These are phyloP conservation scores for Equus przewalskii DNA, from an alignment of 2,113 vertebrate species.

Conservation along the genomic window DNA sequence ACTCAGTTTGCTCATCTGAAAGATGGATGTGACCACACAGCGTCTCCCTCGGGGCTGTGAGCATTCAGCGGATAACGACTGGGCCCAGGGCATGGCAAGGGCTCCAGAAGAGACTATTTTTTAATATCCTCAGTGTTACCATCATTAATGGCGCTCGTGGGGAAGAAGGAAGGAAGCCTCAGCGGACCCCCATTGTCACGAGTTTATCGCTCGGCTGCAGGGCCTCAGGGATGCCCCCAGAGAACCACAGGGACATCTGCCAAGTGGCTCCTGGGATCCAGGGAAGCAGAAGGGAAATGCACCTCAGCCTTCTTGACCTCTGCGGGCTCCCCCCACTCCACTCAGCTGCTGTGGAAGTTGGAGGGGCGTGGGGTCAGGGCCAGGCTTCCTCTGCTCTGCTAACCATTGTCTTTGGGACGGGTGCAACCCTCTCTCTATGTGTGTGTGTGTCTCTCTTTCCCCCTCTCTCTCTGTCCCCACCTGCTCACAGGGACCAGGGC, in stretches of 20 bases:
- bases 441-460: background rate
- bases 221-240: background rate
- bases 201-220: background rate
- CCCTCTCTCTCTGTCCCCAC: background rate
- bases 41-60: background rate
- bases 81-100: background rate
- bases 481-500: background rate
- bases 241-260: background rate
- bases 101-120: background rate
- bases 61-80: no score
- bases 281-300: slow-evolving; percentile 18
- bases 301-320: background rate
- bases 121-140: background rate
- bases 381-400: background rate
- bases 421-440: background rate
- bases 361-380: background rate
- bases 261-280: slow-evolving; percentile 35
- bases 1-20: background rate
- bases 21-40: fast-evolving
- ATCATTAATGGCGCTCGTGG: no score
- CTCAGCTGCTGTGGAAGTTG: background rate
- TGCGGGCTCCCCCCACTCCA: fast-evolving
- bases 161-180: background rate
- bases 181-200: background rate
- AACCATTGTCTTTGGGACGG: background rate